These are phyloP conservation scores for Aradophagus sp. DNA, from an alignment of 1,140 invertebrate genomes.

Conservation along the genomic window DNA sequence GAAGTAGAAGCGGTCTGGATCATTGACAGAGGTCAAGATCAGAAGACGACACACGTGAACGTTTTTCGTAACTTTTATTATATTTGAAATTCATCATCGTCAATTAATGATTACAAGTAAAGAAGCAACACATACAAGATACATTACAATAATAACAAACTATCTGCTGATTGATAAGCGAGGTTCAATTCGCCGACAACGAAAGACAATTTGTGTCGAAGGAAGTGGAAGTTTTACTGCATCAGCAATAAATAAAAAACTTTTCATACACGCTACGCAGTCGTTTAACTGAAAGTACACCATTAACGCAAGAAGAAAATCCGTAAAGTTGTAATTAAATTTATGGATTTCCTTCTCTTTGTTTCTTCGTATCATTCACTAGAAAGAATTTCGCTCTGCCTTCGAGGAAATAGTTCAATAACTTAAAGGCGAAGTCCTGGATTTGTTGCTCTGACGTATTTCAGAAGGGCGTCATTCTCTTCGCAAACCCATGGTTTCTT, in stretches of 20 bases:
- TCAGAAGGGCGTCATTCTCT: slow-evolving; percentile 85
- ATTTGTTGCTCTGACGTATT: slow-evolving; percentile 86
- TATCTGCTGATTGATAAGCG: slow-evolving; percentile 36
- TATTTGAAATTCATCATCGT: slow-evolving; percentile 55
- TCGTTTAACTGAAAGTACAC: slow-evolving; percentile 61
- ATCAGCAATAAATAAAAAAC: slow-evolving; percentile 66
- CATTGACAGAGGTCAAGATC: too few relatives aligned
- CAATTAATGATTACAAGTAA: slow-evolving; percentile 45
- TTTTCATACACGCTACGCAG: slow-evolving; percentile 68
- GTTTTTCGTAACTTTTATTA: slow-evolving; percentile 51
- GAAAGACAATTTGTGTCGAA: slow-evolving; percentile 23
- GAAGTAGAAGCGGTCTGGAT: neutral
- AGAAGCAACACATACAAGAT: slow-evolving; percentile 47
- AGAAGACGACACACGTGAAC: too few relatives aligned
- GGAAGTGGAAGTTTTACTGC: slow-evolving; percentile 32
- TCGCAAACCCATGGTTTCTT: slow-evolving; percentile 89
- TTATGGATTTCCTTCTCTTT: too few relatives aligned
- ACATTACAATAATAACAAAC: slow-evolving; percentile 44
- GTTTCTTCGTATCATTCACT: too few relatives aligned
- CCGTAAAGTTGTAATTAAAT: too few relatives aligned
- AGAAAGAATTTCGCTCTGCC: too few relatives aligned
- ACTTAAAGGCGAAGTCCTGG: slow-evolving; percentile 82
- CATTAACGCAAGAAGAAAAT: slow-evolving; percentile 20
- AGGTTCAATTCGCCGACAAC: slow-evolving; percentile 10
- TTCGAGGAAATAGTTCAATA: too few relatives aligned